Conservation (phyloP, 2,888 invertebrate species). For the Pinctada fucata region DNA sequence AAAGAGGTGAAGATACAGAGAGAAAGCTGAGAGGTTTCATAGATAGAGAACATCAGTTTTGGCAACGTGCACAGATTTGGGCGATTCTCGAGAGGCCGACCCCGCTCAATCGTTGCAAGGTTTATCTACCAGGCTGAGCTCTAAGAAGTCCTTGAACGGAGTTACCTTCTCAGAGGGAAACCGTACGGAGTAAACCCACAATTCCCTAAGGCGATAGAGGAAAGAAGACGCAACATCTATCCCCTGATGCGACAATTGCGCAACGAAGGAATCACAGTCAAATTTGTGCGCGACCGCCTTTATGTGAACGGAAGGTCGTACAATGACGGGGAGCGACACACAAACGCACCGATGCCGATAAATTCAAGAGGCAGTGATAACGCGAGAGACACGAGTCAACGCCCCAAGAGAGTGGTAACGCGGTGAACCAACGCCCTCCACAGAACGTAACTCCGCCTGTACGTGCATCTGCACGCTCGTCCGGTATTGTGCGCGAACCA, state of each 20-base stretch:
- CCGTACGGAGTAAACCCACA: not conserved
- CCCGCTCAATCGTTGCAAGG: not conserved
- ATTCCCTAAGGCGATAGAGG: not conserved
- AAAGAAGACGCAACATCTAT: not conserved
- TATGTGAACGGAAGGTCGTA: not conserved
- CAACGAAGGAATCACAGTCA: not conserved
- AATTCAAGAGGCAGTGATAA: too few species aligned
- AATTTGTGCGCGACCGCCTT: not conserved
- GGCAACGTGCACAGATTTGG: not conserved
- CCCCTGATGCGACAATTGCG: not conserved
- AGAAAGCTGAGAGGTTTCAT: not conserved
- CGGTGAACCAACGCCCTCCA: too few species aligned
- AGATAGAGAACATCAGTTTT: not conserved
- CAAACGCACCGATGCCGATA: not conserved
- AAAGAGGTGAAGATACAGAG: not conserved
- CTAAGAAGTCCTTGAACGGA: not conserved
- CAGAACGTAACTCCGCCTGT: too few species aligned
- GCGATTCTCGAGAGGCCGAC: not conserved
- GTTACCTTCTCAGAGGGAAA: not conserved
- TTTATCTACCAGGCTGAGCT: not conserved
- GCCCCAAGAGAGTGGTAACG: too few species aligned
- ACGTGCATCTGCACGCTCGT: too few species aligned
- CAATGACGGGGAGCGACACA: not conserved
- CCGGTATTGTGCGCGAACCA: too few species aligned
- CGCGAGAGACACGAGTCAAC: too few species aligned